Evolutionary conservation across 2,113 vertebrate species (phyloP).

Genomic region (Tachuris rubrigastra): DNA sequence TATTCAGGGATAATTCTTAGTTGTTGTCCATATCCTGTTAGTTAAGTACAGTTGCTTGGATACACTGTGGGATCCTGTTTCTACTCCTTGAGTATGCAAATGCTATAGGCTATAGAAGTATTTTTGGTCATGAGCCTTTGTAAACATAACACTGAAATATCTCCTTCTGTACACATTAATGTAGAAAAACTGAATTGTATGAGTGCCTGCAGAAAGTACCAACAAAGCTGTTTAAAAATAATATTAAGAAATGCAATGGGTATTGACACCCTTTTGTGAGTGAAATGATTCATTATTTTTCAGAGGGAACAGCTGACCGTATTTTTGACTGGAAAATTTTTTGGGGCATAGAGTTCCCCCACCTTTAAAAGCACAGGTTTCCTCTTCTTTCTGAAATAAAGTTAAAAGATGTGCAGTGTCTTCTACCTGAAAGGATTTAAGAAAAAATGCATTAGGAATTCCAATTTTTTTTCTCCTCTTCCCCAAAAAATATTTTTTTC

Average conservation of each 20-base stretch:
- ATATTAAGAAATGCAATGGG: not conserved
- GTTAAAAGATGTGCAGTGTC: not conserved
- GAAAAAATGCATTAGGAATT: not conserved
- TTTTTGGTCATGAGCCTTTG: not conserved
- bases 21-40: not conserved
- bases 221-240: not conserved
- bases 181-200: not conserved
- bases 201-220: not conserved
- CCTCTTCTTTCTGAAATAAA: not conserved
- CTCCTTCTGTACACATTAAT: not conserved
- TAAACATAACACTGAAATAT: not conserved
- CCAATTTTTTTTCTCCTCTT: not conserved
- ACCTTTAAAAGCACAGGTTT: not conserved
- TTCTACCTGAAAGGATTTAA: not conserved
- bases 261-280: not conserved
- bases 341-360: not conserved
- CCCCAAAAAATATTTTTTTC: fast-evolving
- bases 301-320: not conserved
- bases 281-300: not conserved
- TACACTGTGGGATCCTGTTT: not conserved
- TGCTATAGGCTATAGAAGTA: not conserved
- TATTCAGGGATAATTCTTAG: not conserved
- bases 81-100: not conserved
- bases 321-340: not conserved
- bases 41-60: not conserved